Evolutionary conservation across 2,113 vertebrate genomes (phyloP).

Genomic region (Stictonetta naevosa): DNA sequence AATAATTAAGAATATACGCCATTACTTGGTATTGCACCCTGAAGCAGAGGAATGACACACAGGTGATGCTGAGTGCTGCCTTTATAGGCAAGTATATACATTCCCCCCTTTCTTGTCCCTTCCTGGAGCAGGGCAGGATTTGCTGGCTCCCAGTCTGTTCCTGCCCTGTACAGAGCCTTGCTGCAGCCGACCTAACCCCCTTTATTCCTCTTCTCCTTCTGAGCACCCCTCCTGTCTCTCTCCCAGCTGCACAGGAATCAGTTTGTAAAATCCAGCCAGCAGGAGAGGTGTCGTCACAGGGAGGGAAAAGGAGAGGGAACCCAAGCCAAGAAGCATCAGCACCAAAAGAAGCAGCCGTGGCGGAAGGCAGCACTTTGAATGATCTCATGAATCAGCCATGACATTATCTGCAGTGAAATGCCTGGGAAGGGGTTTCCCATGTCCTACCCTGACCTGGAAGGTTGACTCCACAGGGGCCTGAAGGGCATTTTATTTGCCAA

Average conservation of each 20-base stretch:
- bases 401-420: conserved; percentile 74
- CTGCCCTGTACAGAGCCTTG: neutral
- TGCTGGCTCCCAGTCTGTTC: neutral
- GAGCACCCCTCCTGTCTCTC: neutral
- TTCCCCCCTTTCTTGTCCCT: neutral
- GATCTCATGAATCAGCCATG: conserved; percentile 65
- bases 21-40: neutral
- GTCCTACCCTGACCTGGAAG: conserved; percentile 70
- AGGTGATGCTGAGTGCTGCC: neutral
- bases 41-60: neutral
- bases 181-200: neutral
- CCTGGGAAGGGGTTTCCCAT: conserved; percentile 74
- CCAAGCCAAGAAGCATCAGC: neutral
- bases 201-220: neutral
- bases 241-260: neutral
- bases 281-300: neutral
- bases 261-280: neutral
- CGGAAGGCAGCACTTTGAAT: conserved; percentile 18
- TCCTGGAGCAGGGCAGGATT: neutral
- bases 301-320: neutral
- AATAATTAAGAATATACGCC: neutral
- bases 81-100: neutral
- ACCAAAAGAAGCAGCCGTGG: neutral
- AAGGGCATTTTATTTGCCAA: conserved; percentile 68
- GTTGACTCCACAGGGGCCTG: conserved; percentile 56